Base-by-base conservation (phyloP, 2,888 invertebrate species). In the Brachypterus glaber region DNA sequence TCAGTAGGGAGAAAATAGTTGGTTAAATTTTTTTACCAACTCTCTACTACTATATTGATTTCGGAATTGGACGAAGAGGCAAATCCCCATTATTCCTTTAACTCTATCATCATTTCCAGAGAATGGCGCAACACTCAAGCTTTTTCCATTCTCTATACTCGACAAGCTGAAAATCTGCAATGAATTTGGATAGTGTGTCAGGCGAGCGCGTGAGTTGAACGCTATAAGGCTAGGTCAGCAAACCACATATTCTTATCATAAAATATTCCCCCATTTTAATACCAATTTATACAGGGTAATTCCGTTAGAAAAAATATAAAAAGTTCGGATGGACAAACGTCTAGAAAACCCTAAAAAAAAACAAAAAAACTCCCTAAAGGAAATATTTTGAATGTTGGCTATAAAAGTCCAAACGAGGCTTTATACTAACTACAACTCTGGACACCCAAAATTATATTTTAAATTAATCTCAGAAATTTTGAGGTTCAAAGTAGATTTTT, bases 121-220 rank as follows among this genome's bases (percentile, higher is more conserved):
- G 62, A 60, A 62, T 61, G 59, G 59, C 55, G 55, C 56, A 54
- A 58, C 60, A 61, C 60, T 62, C 60, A 60, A 60, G 59, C 57
- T 55, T 57, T 44, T 58, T 58, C 59, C 61, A 60, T 63, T 63
- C 60, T 60, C 59, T 54, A 57, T 57, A 61, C 58, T 57, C 62
- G 62, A 60, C 59, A 62, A 63, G 60, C 63, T 62, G 64, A 63
- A 64, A 64, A 64, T 64, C 64, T 61, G 62, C 64, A 63, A 64
- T 62, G 64, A 64, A 64, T 64, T 64, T 63, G 63, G 63, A 63
- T 63, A 63, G 55, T 54, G 43, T 43, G 51, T 51, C 54, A 53
- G 47, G 45, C 41, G 43, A 44, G 54, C 50, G 51, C 54, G 54
- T 52, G 52, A 53, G 51, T 48, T 44, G 51, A 56, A 52, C 49